These are phyloP conservation scores for Gymnoscopelus braueri DNA, from an alignment of 2,797 vertebrate genomes.

Conservation along the genomic window DNA sequence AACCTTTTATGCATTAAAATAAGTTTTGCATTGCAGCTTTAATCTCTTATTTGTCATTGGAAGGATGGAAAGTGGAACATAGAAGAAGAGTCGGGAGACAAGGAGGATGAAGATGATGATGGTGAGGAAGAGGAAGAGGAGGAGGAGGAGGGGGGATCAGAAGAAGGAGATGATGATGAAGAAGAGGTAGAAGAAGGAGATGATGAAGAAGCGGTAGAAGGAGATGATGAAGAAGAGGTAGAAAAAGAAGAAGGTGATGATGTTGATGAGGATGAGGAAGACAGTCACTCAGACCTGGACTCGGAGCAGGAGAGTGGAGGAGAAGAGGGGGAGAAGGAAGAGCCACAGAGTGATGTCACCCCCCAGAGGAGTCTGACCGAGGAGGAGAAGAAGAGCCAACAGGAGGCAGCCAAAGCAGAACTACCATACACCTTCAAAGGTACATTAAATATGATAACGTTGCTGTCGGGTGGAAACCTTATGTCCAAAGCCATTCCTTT, in stretches of 20 bases:
- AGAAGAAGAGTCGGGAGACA: constrained; percentile 47
- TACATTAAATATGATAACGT: constrained; percentile 52
- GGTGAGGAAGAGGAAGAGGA: constrained; percentile 34
- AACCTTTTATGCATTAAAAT: no score
- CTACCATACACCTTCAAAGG: constrained; percentile 93
- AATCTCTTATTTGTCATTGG: background rate
- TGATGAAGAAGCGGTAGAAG: background rate
- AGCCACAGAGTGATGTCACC: constrained; percentile 24
- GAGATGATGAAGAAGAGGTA: constrained; percentile 35
- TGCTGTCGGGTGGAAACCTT: no score
- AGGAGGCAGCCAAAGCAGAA: constrained; percentile 80
- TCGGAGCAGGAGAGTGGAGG: constrained; percentile 74
- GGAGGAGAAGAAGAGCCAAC: constrained; percentile 62
- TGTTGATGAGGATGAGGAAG: constrained; percentile 47
- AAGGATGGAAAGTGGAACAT: constrained; percentile 90
- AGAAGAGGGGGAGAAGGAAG: constrained; percentile 45
- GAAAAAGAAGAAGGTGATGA: constrained; percentile 46
- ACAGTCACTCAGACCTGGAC: constrained; percentile 75
- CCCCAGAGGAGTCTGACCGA: constrained; percentile 30
- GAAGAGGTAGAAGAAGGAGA: constrained; percentile 47
- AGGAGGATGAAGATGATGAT: constrained; percentile 41
- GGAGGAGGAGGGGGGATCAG: background rate
- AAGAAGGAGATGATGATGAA: background rate
- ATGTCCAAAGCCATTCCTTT: no score
- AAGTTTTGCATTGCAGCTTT: background rate